Evolutionary conservation across 1,140 invertebrate species (phyloP).

Genomic region (Trachymyrmex cornetzi): DNA sequence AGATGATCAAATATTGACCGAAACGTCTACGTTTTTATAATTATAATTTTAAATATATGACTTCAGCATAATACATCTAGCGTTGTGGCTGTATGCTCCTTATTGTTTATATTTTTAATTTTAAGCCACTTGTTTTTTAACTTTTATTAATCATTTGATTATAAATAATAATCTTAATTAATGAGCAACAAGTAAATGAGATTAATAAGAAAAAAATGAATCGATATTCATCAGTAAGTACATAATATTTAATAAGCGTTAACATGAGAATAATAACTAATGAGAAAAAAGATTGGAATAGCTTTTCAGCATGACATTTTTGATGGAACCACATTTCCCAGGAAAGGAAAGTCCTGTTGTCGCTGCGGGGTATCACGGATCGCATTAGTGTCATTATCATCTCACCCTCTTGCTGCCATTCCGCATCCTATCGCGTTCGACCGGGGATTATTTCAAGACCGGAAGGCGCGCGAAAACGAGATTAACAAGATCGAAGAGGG

Average conservation of each 20-base stretch:
- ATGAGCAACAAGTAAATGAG: neutral
- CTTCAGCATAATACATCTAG: no score
- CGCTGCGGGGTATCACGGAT: neutral
- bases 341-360: conserved; percentile 22
- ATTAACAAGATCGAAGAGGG: conserved; percentile 44
- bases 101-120: no score
- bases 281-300: neutral
- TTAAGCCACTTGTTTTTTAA: no score
- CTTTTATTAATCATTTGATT: neutral
- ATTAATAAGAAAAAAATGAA: neutral
- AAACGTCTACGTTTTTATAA: no score
- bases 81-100: no score
- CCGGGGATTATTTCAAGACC: conserved; percentile 44
- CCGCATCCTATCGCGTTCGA: conserved; percentile 3
- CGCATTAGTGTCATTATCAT: conserved; percentile 35
- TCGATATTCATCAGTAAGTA: neutral
- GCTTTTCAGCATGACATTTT: neutral
- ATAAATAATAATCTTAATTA: neutral
- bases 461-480: conserved; percentile 53
- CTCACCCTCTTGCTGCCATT: neutral
- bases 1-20: no score
- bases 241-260: neutral
- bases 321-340: neutral
- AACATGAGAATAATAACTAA: neutral
- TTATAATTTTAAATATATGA: no score